These are phyloP conservation scores for Steatocranus sp. DNA, from an alignment of 2,797 vertebrate species.

Conservation along the genomic window DNA sequence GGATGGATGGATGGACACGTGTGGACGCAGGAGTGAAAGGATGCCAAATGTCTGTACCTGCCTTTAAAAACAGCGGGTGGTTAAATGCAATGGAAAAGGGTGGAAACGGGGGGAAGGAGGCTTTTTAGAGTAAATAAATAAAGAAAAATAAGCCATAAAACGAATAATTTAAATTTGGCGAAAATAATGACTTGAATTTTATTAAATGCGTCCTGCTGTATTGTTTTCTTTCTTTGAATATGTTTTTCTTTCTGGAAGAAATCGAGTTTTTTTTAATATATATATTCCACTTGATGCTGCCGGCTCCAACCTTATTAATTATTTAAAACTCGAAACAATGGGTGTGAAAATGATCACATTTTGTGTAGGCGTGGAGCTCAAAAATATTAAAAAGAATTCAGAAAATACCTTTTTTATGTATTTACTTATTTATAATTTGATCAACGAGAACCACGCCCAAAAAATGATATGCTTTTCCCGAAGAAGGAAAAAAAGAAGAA, in stretches of 20 bases:
- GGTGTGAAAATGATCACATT: constrained; percentile 28
- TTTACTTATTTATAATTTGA: not conserved
- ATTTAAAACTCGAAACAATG: constrained; percentile 53
- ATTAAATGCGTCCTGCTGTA: not conserved
- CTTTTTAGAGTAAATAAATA: not conserved
- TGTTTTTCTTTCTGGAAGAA: not conserved
- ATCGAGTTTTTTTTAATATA: not conserved
- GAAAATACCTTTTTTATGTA: constrained; percentile 17
- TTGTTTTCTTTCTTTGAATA: not conserved
- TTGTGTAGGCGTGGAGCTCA: constrained; percentile 6
- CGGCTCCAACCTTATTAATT: constrained; percentile 39
- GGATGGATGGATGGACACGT: constrained; percentile 4
- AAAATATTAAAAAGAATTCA: not conserved
- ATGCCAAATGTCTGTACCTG: constrained; percentile 35
- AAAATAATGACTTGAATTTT: not conserved
- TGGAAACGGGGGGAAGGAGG: not conserved
- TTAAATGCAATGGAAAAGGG: not conserved
- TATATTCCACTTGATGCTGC: not conserved
- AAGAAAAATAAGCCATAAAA: not conserved
- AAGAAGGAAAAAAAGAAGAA: not conserved
- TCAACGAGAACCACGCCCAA: constrained; percentile 56
- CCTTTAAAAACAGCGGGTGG: not conserved
- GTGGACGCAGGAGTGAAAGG: constrained; percentile 30
- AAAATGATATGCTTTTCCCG: constrained; percentile 37
- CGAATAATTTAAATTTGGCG: not conserved